Conservation (phyloP, 1,140 invertebrate species). For the Campoletis sonorensis region DNA sequence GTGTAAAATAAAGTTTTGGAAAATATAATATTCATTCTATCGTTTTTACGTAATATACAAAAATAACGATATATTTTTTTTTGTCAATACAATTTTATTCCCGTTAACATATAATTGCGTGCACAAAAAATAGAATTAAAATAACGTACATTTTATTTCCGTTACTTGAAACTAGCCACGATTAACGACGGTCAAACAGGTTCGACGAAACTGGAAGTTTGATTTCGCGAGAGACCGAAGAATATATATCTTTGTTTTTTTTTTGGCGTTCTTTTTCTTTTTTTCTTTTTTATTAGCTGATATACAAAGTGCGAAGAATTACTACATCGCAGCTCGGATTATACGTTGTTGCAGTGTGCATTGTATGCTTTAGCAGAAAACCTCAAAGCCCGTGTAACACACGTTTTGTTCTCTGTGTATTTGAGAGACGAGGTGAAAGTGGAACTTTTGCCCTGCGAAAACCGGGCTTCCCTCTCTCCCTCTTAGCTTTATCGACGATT, state of each 20-base stretch:
- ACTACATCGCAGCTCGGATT: not conserved
- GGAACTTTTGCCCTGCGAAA: constrained; percentile 19
- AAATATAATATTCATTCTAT: no score
- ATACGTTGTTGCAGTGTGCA: not conserved
- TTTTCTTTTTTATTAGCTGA: not conserved
- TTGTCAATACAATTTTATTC: no score
- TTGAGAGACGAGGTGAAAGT: constrained; percentile 7
- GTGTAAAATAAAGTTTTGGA: no score
- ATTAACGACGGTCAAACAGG: not conserved
- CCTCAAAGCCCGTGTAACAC: not conserved
- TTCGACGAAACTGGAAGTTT: not conserved
- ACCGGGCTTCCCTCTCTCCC: constrained; percentile 13
- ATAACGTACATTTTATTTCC: not conserved
- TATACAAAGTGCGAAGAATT: constrained; percentile 1
- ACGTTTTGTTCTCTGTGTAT: constrained; percentile 4
- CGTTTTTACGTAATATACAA: no score
- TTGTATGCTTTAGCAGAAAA: not conserved
- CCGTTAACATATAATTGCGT: no score
- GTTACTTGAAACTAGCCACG: not conserved
- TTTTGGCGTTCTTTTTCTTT: not conserved
- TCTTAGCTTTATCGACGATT: not conserved
- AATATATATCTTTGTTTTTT: not conserved
- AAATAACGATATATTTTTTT: no score
- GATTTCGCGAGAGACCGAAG: not conserved
- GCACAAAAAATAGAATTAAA: no score